These are phyloP conservation scores for Eupithecia subfuscata DNA, from an alignment of 2,888 invertebrate species.

Conservation along the genomic window DNA sequence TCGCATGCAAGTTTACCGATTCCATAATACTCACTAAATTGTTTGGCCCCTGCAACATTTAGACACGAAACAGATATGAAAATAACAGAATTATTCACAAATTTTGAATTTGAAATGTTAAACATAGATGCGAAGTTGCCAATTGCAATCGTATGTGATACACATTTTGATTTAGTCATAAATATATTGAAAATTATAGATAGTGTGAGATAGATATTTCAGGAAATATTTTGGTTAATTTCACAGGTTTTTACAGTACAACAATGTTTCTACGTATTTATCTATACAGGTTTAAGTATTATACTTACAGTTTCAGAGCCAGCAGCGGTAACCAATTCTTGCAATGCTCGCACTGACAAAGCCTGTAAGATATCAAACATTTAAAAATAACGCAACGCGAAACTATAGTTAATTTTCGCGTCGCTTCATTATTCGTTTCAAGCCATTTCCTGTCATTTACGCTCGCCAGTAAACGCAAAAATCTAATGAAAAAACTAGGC, in stretches of 20 bases:
- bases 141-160: constrained; percentile 64
- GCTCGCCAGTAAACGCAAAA: neutral
- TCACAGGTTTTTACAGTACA: constrained; percentile 50
- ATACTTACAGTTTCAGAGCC: constrained; percentile 95
- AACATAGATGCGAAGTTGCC: constrained; percentile 50
- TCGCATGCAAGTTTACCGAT: constrained; percentile 71
- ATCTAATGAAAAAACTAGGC: neutral
- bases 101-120: constrained; percentile 48
- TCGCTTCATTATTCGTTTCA: neutral
- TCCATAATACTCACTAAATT: constrained; percentile 80
- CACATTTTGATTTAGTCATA: constrained; percentile 57
- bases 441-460: neutral
- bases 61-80: constrained; percentile 72
- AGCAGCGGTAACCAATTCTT: constrained; percentile 98
- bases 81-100: constrained; percentile 75
- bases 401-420: neutral
- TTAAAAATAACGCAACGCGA: neutral
- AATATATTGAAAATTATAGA: constrained; percentile 60
- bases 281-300: constrained; percentile 19
- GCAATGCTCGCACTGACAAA: constrained; percentile 98
- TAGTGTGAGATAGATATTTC: constrained; percentile 59
- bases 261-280: constrained; percentile 5
- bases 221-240: constrained; percentile 67
- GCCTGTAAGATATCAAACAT: constrained; percentile 81
- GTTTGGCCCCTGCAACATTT: constrained; percentile 82